phyloP scores from a whole-genome alignment of 2,888 invertebrate genomes.

The Caenorhabditis virilis region DNA sequence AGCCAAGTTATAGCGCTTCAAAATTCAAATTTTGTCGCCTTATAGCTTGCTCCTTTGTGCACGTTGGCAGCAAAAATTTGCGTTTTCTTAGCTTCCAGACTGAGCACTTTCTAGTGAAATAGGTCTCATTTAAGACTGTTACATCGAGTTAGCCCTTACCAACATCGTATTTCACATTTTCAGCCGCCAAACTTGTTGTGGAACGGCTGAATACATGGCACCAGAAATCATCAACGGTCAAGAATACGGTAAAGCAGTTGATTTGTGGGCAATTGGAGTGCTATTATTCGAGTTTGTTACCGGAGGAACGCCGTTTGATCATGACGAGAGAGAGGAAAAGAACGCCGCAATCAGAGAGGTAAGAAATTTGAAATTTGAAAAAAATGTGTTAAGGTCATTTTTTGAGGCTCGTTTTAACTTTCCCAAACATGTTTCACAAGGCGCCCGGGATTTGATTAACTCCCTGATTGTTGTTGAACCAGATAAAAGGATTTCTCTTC shows the following conservation, averaged over 20 bases:
- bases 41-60: no score
- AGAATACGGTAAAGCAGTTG: conserved; percentile 82
- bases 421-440: conserved; percentile 70
- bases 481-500: neutral
- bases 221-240: conserved; percentile 88
- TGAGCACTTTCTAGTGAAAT: no score
- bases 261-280: conserved; percentile 94
- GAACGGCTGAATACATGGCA: conserved; percentile 69
- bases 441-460: conserved; percentile 71
- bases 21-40: neutral
- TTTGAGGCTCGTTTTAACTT: conserved; percentile 69
- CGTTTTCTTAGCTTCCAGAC: no score
- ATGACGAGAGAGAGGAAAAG: conserved; percentile 67
- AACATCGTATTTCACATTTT: no score
- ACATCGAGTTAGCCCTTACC: no score
- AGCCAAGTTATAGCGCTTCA: no score
- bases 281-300: conserved; percentile 90
- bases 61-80: no score
- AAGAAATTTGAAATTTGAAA: neutral
- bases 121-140: no score
- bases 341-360: conserved; percentile 24
- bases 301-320: conserved; percentile 88
- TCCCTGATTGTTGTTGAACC: neutral
- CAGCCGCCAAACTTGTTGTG: conserved; percentile 67
- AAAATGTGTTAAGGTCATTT: no score